Conservation (phyloP, 2,797 vertebrate species). For the Brachyrhaphis roseni region DNA sequence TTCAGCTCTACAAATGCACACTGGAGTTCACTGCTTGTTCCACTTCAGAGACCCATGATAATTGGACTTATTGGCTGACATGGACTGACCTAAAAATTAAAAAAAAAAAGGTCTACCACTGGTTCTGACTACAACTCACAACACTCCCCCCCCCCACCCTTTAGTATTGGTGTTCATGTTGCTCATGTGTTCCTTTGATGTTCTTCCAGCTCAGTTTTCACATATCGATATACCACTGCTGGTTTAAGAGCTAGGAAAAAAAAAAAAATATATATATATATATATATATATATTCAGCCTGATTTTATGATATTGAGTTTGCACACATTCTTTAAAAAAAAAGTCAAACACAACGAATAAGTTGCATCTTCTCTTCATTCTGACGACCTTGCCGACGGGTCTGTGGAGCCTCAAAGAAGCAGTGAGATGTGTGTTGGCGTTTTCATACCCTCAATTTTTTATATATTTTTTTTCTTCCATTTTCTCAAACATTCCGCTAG, state of each 20-base stretch:
- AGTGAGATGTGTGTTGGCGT: slow-evolving; percentile 68
- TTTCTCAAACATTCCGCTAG: slow-evolving; percentile 59
- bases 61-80: slow-evolving; percentile 81
- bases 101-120: slow-evolving; percentile 56
- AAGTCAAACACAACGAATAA: slow-evolving; percentile 64
- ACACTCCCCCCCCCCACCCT: slow-evolving; percentile 17
- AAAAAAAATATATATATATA: too few relatives aligned
- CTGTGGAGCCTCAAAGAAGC: slow-evolving; percentile 55
- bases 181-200: slow-evolving; percentile 64
- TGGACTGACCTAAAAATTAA: slow-evolving; percentile 75
- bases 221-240: slow-evolving; percentile 37
- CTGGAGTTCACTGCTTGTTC: slow-evolving; percentile 65
- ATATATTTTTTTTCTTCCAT: slow-evolving; percentile 45
- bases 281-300: slow-evolving; percentile 44
- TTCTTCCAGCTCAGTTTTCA: slow-evolving; percentile 65
- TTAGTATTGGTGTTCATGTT: slow-evolving; percentile 55
- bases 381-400: slow-evolving; percentile 67
- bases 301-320: slow-evolving; percentile 46
- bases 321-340: slow-evolving; percentile 24
- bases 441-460: slow-evolving; percentile 65
- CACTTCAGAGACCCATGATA: slow-evolving; percentile 70
- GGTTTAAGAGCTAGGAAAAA: slow-evolving; percentile 25
- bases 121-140: slow-evolving; percentile 49
- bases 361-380: slow-evolving; percentile 57
- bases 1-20: slow-evolving; percentile 46